Percentiles rank a stretch among this genome's conserved stretches.
These are phyloP conservation scores for Zaprionus obscuricornis DNA, from an alignment of 2,888 invertebrate species.

Conservation along the genomic window DNA sequence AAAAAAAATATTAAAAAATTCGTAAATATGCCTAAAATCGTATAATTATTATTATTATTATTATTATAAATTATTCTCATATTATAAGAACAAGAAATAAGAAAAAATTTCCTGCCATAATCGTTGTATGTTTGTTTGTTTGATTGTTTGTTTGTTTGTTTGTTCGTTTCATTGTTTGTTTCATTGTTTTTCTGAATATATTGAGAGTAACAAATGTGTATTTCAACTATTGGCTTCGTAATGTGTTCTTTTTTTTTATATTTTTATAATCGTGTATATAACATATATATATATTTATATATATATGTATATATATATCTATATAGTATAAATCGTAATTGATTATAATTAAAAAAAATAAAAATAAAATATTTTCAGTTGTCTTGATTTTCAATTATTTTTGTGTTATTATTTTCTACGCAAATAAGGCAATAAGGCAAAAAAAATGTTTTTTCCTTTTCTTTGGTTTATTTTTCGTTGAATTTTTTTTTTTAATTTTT, in stretches of 20 bases:
- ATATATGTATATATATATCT: no score
- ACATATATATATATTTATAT: constrained; percentile 24
- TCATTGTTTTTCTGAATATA: constrained; percentile 16
- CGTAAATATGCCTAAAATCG: constrained; percentile 34
- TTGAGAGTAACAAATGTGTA: constrained; percentile 47
- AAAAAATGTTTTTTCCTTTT: constrained; percentile 23
- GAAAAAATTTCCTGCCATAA: constrained; percentile 62
- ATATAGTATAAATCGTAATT: constrained; percentile 39
- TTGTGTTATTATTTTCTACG: constrained; percentile 8
- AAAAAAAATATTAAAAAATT: constrained; percentile 10
- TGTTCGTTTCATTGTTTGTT: constrained; percentile 1
- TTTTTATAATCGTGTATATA: constrained; percentile 47
- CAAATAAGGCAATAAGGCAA: constrained; percentile 38
- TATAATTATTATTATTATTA: constrained; percentile 25
- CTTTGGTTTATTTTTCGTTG: constrained; percentile 1
- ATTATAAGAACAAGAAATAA: constrained; percentile 12
- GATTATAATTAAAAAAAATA: no score
- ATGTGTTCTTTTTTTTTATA: constrained; percentile 63
- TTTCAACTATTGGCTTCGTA: constrained; percentile 67
- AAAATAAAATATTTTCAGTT: no score
- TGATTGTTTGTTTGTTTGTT: constrained; percentile 56
- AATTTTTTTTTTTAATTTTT: background rate
- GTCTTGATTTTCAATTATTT: constrained; percentile 34
- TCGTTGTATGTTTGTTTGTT: constrained; percentile 70
- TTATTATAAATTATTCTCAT: constrained; percentile 14